Base-by-base conservation (phyloP, 1,140 invertebrate genomes). In the Drosophila hydei region DNA sequence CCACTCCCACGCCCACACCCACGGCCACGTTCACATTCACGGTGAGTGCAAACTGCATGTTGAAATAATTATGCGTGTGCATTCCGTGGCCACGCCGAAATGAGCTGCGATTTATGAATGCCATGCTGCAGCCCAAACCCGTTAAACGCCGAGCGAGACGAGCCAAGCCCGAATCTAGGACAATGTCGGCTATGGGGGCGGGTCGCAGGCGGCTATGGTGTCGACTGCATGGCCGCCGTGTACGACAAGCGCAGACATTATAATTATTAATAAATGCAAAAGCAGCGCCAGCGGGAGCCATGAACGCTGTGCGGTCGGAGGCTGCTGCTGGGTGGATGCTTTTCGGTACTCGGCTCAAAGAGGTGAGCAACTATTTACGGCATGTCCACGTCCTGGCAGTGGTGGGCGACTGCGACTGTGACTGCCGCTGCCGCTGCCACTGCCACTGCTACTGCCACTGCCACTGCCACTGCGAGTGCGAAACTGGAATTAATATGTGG, bases 201-300 rank as follows among this genome's bases (percentile, higher is more conserved):
- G 52, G 50, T 25, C 43, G 27, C 38, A 63, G 42, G 45, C 36
- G 23, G 33, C 5, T 43, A 19, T 27, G 40, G 16, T 30, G 36
- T 33, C 36, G 45, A 59, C 40, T 58, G 47, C 63, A 72, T 21
- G 30, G 47, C 50, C 60, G 42, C 47, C 40, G 40, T 71, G 72
- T 65, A 72, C 79, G 78, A 75, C 76, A 77, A 65, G 75, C 62
- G 68, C 83, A 87, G 83, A 87, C 83, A 88, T 87, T 88, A 87
- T 87, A 87, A 87, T 87, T 87, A 87, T 87, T 87, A 87, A 88
- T 87, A 87, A 87, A 87, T 87, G 78, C 83, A 88, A 77, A 72
- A 75, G 74, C 69, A 65, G 64, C 62, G 40, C 43, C 56, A 75
- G 51, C 58, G 18, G 21, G 4, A 47, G 43, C 16, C 18, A 25